Conservation (phyloP, 2,797 vertebrate genomes). For the Coilia nasus region DNA sequence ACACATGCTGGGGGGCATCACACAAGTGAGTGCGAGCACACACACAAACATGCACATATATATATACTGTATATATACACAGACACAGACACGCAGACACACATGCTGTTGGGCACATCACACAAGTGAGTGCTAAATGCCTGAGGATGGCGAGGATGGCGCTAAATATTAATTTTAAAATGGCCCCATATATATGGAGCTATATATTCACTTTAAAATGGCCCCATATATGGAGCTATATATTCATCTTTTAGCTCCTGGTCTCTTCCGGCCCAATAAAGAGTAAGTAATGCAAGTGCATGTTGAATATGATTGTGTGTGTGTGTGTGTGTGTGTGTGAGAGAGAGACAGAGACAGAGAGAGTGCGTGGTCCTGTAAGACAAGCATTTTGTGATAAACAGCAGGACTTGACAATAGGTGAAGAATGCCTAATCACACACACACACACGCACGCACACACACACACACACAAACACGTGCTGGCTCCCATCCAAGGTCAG, state of each 20-base stretch:
- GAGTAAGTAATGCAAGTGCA: no score
- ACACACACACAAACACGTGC: not conserved
- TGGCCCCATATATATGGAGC: not conserved
- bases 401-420: conserved; percentile 3
- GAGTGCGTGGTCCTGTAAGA: not conserved
- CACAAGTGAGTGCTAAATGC: conserved; percentile 1
- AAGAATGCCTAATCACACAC: conserved; percentile 19
- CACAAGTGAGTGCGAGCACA: no score
- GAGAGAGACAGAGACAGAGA: no score
- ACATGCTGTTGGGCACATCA: no score
- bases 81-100: no score
- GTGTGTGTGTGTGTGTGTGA: no score
- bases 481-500: conserved; percentile 27
- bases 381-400: conserved; percentile 23
- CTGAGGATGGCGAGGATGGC: not conserved
- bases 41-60: no score
- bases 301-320: no score
- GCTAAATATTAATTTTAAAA: not conserved
- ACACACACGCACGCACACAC: not conserved
- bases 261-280: no score
- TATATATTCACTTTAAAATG: not conserved
- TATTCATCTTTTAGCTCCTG: not conserved
- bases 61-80: no score
- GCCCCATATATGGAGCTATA: no score
- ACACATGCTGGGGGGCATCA: not conserved